Evolutionary conservation across 1,140 invertebrate species (phyloP).

Genomic region (Adoxophyes honmai): DNA sequence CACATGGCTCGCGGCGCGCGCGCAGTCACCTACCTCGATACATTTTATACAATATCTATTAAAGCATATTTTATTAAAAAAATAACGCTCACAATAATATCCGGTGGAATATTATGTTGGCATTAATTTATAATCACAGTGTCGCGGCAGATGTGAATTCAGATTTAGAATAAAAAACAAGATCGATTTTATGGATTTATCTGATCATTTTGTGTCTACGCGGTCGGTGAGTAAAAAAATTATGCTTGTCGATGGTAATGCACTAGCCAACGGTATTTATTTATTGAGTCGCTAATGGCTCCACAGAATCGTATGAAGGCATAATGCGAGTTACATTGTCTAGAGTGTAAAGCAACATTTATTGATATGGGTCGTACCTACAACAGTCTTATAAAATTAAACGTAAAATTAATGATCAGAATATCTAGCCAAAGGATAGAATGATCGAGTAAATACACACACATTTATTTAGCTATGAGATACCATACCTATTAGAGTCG

Average conservation of each 20-base stretch:
- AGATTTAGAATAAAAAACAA: constrained; percentile 42
- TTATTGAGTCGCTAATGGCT: constrained; percentile 23
- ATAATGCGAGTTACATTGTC: constrained; percentile 38
- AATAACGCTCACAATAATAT: constrained; percentile 58
- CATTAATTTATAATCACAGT: constrained; percentile 53
- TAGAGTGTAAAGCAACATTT: constrained; percentile 43
- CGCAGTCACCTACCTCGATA: constrained; percentile 30
- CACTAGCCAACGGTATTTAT: no score
- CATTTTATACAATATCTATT: constrained; percentile 41
- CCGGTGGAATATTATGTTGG: constrained; percentile 48
- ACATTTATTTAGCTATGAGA: no score
- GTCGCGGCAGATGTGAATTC: constrained; percentile 52
- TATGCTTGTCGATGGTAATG: background rate
- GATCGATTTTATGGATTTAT: constrained; percentile 6
- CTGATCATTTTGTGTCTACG: constrained; percentile 9
- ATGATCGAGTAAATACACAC: no score
- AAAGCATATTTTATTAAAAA: constrained; percentile 35
- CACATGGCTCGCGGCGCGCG: constrained; percentile 27
- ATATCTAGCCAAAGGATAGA: no score
- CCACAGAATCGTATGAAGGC: constrained; percentile 33
- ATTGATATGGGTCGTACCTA: constrained; percentile 18
- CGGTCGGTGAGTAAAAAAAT: background rate
- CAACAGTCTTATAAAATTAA: no score
- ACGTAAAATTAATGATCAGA: no score
- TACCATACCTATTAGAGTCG: no score